Evolutionary conservation across 2,113 vertebrate genomes (phyloP).

Genomic region (Drymodes brunneopygia): DNA sequence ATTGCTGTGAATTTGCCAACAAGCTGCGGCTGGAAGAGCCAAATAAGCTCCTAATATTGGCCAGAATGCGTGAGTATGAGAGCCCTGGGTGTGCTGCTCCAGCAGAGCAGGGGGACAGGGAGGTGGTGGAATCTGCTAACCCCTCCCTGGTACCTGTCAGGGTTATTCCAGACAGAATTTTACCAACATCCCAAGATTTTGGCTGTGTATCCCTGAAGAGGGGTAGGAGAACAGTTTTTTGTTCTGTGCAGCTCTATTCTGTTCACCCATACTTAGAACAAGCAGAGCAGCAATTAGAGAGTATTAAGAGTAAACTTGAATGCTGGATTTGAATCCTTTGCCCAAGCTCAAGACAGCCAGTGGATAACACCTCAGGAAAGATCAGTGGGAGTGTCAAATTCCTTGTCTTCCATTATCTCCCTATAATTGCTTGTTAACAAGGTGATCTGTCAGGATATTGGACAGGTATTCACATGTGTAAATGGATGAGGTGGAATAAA

Average conservation of each 20-base stretch:
- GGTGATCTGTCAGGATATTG: neutral
- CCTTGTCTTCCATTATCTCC: neutral
- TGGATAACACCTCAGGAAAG: neutral
- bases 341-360: neutral
- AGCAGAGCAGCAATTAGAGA: neutral
- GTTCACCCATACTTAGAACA: neutral
- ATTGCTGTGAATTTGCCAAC: slow-evolving; percentile 73
- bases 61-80: slow-evolving; percentile 75
- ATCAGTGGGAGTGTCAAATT: neutral
- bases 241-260: neutral
- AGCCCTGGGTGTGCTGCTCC: neutral
- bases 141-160: neutral
- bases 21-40: neutral
- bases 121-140: neutral
- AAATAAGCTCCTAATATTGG: slow-evolving; percentile 42
- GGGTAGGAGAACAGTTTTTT: neutral
- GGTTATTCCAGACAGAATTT: neutral
- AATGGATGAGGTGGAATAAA: neutral
- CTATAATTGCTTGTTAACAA: neutral
- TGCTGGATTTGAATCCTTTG: neutral
- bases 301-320: neutral
- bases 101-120: neutral
- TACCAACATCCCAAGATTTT: neutral
- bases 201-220: neutral
- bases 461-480: neutral